These are phyloP conservation scores for Drosophila setifemur DNA, from an alignment of 1,140 invertebrate species.

Conservation along the genomic window DNA sequence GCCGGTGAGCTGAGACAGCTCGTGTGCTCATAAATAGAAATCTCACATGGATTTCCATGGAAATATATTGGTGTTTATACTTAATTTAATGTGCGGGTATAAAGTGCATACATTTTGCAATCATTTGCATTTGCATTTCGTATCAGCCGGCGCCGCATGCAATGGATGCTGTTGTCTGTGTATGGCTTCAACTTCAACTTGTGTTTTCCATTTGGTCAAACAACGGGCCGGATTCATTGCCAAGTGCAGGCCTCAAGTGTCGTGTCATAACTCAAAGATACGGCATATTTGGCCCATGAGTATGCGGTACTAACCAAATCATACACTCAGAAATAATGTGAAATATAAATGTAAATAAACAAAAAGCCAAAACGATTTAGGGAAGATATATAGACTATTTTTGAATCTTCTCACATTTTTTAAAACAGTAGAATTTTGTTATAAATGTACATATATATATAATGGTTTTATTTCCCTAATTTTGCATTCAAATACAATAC, in stretches of 20 bases:
- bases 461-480: too few species aligned
- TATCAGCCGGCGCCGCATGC: constrained; percentile 28
- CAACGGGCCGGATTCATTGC: constrained; percentile 39
- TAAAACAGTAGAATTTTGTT: too few species aligned
- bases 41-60: constrained; percentile 30
- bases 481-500: too few species aligned
- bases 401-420: too few species aligned
- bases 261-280: constrained; percentile 41
- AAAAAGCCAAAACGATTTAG: too few species aligned
- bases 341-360: too few species aligned
- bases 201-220: constrained; percentile 8
- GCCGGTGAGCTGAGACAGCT: not conserved
- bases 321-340: too few species aligned
- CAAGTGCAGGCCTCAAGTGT: constrained; percentile 30
- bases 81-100: constrained; percentile 45
- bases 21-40: constrained; percentile 15
- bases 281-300: not conserved
- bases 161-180: constrained; percentile 4
- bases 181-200: not conserved
- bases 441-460: too few species aligned
- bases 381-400: too few species aligned
- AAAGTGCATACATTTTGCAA: constrained; percentile 61
- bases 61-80: constrained; percentile 32
- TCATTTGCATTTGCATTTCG: constrained; percentile 61
- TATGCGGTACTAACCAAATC: too few species aligned